These are phyloP conservation scores for Myrmecobius fasciatus DNA, from an alignment of 2,113 vertebrate species.

Conservation along the genomic window DNA sequence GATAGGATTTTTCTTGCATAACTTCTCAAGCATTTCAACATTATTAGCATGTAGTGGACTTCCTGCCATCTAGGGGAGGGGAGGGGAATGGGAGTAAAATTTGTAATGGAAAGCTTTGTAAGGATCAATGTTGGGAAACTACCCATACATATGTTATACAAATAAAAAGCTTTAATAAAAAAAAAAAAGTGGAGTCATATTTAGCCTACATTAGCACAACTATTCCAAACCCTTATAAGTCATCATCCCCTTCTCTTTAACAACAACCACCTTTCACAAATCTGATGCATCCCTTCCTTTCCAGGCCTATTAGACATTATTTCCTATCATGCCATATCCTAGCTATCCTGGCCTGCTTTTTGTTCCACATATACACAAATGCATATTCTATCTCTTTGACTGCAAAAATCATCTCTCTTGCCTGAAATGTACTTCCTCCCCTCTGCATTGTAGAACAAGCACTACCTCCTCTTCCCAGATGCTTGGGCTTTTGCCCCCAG, in stretches of 20 bases:
- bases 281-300: neutral
- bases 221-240: neutral
- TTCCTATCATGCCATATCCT: neutral
- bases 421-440: neutral
- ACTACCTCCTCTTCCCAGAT: neutral
- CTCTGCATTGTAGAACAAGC: neutral
- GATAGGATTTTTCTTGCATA: too few species aligned
- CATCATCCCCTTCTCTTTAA: neutral
- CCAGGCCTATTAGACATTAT: neutral
- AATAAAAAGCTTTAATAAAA: too few species aligned
- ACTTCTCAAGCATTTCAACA: too few species aligned
- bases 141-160: too few species aligned
- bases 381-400: neutral
- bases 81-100: too few species aligned
- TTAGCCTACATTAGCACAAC: neutral
- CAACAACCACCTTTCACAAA: neutral
- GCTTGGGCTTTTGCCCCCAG: neutral
- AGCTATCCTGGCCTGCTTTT: neutral
- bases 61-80: too few species aligned
- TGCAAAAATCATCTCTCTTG: neutral
- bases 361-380: neutral
- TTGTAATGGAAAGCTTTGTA: too few species aligned
- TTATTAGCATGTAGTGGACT: too few species aligned
- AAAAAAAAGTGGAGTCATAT: neutral
- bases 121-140: too few species aligned